These are phyloP conservation scores for Pegea sp. DNA, from an alignment of 23 tunicate genomes.

Conservation along the genomic window DNA sequence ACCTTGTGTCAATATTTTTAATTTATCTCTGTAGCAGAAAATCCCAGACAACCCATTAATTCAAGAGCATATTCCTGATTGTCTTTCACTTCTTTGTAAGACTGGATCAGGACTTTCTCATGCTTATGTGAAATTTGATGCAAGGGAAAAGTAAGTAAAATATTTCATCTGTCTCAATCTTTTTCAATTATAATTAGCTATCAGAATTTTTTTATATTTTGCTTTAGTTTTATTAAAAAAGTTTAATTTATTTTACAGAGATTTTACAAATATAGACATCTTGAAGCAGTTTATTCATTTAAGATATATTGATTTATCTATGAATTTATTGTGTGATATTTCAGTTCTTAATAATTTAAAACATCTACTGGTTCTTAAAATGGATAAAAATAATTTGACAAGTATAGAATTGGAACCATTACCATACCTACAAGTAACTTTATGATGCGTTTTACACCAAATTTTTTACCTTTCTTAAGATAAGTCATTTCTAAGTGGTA, in stretches of 20 bases:
- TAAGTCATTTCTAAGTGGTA: no score
- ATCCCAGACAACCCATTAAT: constrained; percentile 63
- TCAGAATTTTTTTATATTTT: not conserved
- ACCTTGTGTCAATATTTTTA: not conserved
- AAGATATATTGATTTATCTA: constrained; percentile 57
- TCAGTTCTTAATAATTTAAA: constrained; percentile 45
- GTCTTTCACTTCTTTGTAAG: constrained; percentile 76
- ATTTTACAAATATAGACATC: constrained; percentile 39
- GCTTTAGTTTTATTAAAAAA: not conserved
- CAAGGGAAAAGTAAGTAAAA: constrained; percentile 60
- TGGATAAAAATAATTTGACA: constrained; percentile 58
- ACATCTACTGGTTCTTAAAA: constrained; percentile 43
- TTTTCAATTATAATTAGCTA: not conserved
- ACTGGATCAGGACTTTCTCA: constrained; percentile 81
- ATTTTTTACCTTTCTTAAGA: no score
- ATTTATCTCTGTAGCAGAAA: constrained; percentile 6
- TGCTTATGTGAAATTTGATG: constrained; percentile 67
- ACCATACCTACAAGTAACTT: constrained; percentile 49
- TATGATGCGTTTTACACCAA: not conserved
- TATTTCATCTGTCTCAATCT: not conserved
- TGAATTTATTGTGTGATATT: constrained; percentile 38
- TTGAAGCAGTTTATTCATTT: constrained; percentile 61
- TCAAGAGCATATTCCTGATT: constrained; percentile 80
- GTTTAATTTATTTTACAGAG: constrained; percentile 11
- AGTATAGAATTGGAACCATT: constrained; percentile 28